phyloP scores from a whole-genome alignment of 37 sponge, comb jelly and placozoan species.

The Eunapius fragilis region DNA sequence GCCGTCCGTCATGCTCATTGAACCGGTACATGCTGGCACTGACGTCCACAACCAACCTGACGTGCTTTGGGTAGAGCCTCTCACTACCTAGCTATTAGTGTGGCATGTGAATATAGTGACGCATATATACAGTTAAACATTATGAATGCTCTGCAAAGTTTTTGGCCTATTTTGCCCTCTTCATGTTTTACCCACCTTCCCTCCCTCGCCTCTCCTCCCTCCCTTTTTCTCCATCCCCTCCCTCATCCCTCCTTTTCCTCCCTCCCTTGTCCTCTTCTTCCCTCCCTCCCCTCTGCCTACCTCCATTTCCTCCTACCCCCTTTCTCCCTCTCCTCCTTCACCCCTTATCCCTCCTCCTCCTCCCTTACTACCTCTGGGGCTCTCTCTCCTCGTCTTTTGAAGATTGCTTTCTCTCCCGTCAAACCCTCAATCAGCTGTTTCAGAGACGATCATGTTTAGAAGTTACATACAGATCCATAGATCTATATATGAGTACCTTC shows the following conservation, averaged over 20 bases:
- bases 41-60: slow-evolving; percentile 89
- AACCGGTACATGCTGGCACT: slow-evolving; percentile 97
- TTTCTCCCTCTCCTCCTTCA: neutral
- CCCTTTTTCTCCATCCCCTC: no score
- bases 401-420: slow-evolving; percentile 86
- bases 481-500: slow-evolving; percentile 70
- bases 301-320: neutral
- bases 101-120: no score
- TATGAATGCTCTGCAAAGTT: no score
- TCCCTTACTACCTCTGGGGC: slow-evolving; percentile 48
- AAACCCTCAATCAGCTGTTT: slow-evolving; percentile 80
- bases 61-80: slow-evolving; percentile 67
- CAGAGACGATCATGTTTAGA: neutral
- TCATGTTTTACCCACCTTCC: no score
- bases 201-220: no score
- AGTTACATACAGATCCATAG: no score
- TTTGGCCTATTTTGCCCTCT: no score
- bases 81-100: slow-evolving; percentile 30
- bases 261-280: no score
- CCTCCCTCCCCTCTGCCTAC: no score
- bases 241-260: no score
- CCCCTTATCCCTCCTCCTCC: neutral
- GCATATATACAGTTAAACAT: no score
- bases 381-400: slow-evolving; percentile 79
- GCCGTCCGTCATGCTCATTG: slow-evolving; percentile 84